Base-by-base conservation (phyloP, 1,140 invertebrate species). In the Bradysia coprophila region DNA sequence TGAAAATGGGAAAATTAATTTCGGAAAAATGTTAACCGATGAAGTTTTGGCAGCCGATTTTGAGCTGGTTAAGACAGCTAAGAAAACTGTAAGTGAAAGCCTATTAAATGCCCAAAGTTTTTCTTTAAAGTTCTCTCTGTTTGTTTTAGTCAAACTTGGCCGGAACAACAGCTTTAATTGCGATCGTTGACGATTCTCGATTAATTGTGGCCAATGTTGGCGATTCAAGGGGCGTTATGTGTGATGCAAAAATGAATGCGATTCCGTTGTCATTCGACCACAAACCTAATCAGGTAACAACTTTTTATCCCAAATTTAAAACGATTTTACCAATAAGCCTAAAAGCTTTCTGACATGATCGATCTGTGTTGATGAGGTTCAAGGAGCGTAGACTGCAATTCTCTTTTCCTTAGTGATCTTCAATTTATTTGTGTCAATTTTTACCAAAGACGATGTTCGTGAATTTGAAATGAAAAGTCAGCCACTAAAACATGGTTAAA, bases 181-280 rank as follows among this genome's bases (percentile, higher is more conserved):
- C 88, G 23, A 59, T 94, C 16, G 61, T 92, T 45, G 81, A 90
- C 60, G 76, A 76, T 21, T 76, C 77, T 48, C 72, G 75, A 49
- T 59, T 97, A 37, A 81, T 87, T 46, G 89, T 96, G 20, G 91
- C 90, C 6, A 96, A 96, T 73, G 89, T 96, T 21, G 92, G 92
- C 8, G 92, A 97, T 61, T 95, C 91, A 0, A 67, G 92, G 49
- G 92, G 88, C 28, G 89, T 97, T 0, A 87, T 95, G 76, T 93
- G 86, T 65, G 88, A 94, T 65, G 72, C 70, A 32, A 76, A 81
- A 56, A 89, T 89, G 13, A 83, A 82, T 60, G 81, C 80, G 4
- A 87, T 95, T 47, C 89, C 90, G 38, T 66, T 96, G 8, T 94
- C 91, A 11, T 91, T 91, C 63, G 92, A 96, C 61, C 91, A 97